These are phyloP conservation scores for Pachypanchax playfairii DNA, from an alignment of 2,113 vertebrate species.

Conservation along the genomic window DNA sequence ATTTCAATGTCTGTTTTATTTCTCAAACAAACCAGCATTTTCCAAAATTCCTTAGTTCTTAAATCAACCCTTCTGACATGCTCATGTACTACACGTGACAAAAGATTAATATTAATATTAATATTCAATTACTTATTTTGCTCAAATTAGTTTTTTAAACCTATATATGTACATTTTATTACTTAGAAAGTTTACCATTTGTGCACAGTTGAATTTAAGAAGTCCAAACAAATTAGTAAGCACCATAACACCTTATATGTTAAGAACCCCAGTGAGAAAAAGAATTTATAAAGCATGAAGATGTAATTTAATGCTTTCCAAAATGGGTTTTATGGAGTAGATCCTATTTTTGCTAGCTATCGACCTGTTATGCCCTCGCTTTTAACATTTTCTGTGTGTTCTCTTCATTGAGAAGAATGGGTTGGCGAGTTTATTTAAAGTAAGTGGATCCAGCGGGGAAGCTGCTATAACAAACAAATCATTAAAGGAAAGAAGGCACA, in stretches of 20 bases:
- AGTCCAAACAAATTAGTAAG: not conserved
- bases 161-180: not conserved
- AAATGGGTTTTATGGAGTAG: not conserved
- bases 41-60: no score
- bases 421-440: slow-evolving; percentile 52
- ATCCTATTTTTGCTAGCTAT: slow-evolving; percentile 41
- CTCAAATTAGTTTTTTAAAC: not conserved
- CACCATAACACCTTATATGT: not conserved
- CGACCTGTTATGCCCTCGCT: slow-evolving; percentile 48
- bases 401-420: slow-evolving; percentile 67
- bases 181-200: slow-evolving; percentile 10
- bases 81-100: slow-evolving; percentile 1
- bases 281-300: slow-evolving; percentile 15
- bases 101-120: not conserved
- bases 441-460: slow-evolving; percentile 58
- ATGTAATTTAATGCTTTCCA: slow-evolving; percentile 13
- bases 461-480: slow-evolving; percentile 65
- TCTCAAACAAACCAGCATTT: not conserved
- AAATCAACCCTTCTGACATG: not conserved
- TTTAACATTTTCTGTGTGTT: slow-evolving; percentile 49
- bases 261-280: not conserved
- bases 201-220: not conserved
- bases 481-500: slow-evolving; percentile 56
- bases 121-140: not conserved
- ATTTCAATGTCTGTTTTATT: not conserved